Base-by-base conservation (phyloP, 2,113 vertebrate genomes). In the Glaucidium brasilianum region DNA sequence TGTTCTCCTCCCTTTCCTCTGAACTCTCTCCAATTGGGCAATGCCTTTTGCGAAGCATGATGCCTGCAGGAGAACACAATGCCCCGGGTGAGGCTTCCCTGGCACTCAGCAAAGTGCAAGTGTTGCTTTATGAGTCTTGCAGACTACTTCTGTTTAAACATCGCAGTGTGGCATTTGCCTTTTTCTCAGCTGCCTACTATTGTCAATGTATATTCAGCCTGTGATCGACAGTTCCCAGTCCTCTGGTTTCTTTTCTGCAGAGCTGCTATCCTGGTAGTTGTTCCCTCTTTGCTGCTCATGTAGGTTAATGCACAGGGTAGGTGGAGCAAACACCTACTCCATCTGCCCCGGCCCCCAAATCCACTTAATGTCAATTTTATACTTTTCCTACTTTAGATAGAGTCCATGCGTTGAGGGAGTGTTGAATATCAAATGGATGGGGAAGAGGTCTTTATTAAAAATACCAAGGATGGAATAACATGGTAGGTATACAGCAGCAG, bases 161-260 rank as follows among this genome's bases (percentile, higher is more conserved):
- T 39, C 3, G 16, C 60, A 71, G 66, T 56, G 32, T 35, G 62
- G 80, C 56, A 25, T 91, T 91, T 92, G 74, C 89, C 91, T 96
- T 96, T 95, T 93, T 94, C 91, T 96, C 89, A 96, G 89, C 94
- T 92, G 93, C 87, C n/a, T 14, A 4, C 93, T 88, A 79, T 90
- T 95, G 87, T 94, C 2, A 0, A 32, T 8, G 60, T 56, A 55
- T 0, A 1, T 72, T 87, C 86, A 93, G 77, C 35, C n/a, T 72
- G 52, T 87, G 91, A 92, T 94, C 80, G 77, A 10, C 39, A 37
- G 69, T 47, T 35, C 72, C 32, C 0, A 0, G 12, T 85, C 69
- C 93, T 85, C 93, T 56, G 68, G 64, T 68, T 89, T 81, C 89
- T 82, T 85, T 92, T 79, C 94, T 91, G 59, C 0, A 0, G 75